Base-by-base conservation (phyloP, 2,888 invertebrate genomes). In the Bombylius major region DNA sequence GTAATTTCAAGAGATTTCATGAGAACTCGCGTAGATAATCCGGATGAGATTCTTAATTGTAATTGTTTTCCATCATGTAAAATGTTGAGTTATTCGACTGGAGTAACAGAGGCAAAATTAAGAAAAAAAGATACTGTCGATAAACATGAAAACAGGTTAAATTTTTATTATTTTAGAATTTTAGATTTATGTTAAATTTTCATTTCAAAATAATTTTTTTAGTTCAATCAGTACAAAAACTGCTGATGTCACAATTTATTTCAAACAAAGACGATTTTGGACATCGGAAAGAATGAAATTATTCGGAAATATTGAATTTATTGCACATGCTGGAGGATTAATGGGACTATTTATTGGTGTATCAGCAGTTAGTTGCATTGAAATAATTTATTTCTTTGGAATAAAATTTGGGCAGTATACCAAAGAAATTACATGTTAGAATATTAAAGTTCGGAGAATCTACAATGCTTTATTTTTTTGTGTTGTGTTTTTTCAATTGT, bases 251-350 rank as follows among this genome's bases (percentile, higher is more conserved):
- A 11, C 39, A 1, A 42, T 42, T 11, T 42, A 42, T 42, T 76
- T 76, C 64, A 76, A 75, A 61, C 75, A 77, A 42, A 70, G 69
- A 61, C 76, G 76, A 58, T 76, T 76, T 60, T 75, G 75, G 9
- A 72, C 76, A 3, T 75, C 74, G 5, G 71, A 73, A 61, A 67
- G 77, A 36, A 74, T 75, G 59, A 76, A 76, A 62, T 64, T 76
- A 32, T 76, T 75, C 61, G 76, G 76, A 4, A 66, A 67, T 53
- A 72, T 72, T 1, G 76, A 77, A 63, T 76, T 77, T 61, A 64
- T 77, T 14, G 76, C 76, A 56, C 75, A 73, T 60, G 75, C 75
- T 59, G 77, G 77, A 9, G 77, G 77, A 60, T 65, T 77, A 42
- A 64, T 77, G 23, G 76, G 76, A 5, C 63, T 76, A 11, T 76